Conservation (phyloP, 1,140 invertebrate genomes). For the Oryctes rhinoceros region DNA sequence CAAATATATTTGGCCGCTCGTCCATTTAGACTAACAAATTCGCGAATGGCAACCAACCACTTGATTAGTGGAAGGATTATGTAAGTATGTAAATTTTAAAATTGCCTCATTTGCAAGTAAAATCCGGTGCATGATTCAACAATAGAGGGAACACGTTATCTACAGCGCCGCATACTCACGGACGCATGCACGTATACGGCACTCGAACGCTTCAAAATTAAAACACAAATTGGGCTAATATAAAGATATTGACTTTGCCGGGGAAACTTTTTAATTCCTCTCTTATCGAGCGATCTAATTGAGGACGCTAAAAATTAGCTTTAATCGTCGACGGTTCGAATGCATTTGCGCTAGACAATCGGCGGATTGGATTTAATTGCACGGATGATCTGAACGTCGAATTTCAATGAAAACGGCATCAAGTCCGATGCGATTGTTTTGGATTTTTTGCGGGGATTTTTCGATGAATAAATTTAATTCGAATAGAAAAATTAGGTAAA, state of each 20-base stretch:
- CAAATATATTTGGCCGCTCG: not conserved
- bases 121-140: constrained; percentile 9
- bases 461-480: too few relatives aligned
- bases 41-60: not conserved
- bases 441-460: too few relatives aligned
- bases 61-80: constrained; percentile 1
- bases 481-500: too few relatives aligned
- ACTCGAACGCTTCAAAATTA: not conserved
- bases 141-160: constrained; percentile 9
- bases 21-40: constrained; percentile 1
- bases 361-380: not conserved
- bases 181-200: not conserved
- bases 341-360: not conserved
- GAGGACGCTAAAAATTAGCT: not conserved
- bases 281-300: not conserved
- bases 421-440: not conserved
- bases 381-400: not conserved
- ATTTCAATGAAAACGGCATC: not conserved
- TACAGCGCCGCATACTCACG: not conserved
- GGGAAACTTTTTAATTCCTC: not conserved
- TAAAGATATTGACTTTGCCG: not conserved
- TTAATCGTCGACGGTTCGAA: not conserved
- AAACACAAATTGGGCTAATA: not conserved
- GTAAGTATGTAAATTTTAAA: constrained; percentile 16
- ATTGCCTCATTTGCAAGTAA: not conserved